These are phyloP conservation scores for Varanus komodoensis DNA, from an alignment of 2,113 vertebrate species.

Conservation along the genomic window DNA sequence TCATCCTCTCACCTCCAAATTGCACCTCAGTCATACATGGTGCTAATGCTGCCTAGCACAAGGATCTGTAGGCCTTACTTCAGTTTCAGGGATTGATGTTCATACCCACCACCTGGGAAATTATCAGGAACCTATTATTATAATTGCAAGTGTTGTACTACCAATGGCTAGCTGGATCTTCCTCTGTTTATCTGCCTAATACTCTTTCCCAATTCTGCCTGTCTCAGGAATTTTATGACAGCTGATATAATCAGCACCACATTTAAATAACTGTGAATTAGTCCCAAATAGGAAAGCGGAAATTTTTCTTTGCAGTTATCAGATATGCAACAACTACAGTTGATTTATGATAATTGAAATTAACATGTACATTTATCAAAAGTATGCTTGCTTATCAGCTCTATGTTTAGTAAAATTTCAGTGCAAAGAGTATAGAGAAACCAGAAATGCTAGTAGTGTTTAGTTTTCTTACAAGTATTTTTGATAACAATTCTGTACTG, in stretches of 20 bases:
- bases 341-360: conserved; percentile 19
- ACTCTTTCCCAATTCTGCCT: too few relatives aligned
- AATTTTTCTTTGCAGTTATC: too few relatives aligned
- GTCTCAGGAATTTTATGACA: too few relatives aligned
- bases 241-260: too few relatives aligned
- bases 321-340: too few relatives aligned
- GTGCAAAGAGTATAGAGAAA: conserved; percentile 26
- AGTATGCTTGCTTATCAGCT: conserved; percentile 35
- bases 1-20: neutral
- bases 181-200: too few relatives aligned
- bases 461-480: conserved; percentile 21
- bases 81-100: neutral
- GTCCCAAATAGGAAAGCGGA: too few relatives aligned
- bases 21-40: neutral
- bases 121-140: neutral
- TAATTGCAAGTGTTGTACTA: too few relatives aligned
- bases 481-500: neutral
- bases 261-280: too few relatives aligned
- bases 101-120: neutral
- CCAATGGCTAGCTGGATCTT: too few relatives aligned
- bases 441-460: conserved; percentile 22
- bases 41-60: neutral
- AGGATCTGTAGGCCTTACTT: neutral
- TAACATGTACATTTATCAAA: conserved; percentile 30
- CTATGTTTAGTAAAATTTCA: conserved; percentile 50